Percentiles rank a stretch among this genome's conserved stretches.
These are phyloP conservation scores for Scaptomyza cyrtandrae DNA, from an alignment of 2,888 invertebrate species.

Conservation along the genomic window DNA sequence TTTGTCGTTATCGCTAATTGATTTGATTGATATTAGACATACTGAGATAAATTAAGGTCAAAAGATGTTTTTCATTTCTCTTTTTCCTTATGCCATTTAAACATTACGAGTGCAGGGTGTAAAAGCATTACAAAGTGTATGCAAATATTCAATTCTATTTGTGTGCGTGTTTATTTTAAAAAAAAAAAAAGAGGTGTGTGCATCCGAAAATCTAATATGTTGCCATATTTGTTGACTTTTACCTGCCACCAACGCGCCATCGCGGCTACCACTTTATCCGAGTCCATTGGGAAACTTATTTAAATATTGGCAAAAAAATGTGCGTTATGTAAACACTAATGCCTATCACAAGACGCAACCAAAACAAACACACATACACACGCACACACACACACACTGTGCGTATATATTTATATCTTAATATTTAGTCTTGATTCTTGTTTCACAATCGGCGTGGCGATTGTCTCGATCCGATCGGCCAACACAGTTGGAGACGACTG, in stretches of 20 bases:
- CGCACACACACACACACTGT: constrained; percentile 25
- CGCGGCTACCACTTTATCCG: constrained; percentile 84
- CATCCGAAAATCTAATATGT: not conserved
- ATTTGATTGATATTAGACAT: no score
- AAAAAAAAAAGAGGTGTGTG: constrained; percentile 46
- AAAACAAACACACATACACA: constrained; percentile 9
- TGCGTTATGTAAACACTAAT: constrained; percentile 70
- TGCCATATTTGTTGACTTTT: constrained; percentile 55
- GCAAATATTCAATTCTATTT: not conserved
- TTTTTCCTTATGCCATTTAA: not conserved
- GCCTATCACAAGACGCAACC: constrained; percentile 38
- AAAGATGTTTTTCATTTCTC: not conserved
- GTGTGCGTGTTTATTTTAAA: constrained; percentile 24
- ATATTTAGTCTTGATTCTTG: constrained; percentile 22
- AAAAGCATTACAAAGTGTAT: not conserved
- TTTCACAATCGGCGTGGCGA: constrained; percentile 37
- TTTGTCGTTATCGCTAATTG: no score
- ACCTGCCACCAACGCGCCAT: constrained; percentile 85
- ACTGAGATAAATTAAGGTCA: no score
- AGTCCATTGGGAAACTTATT: constrained; percentile 75
- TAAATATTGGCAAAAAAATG: constrained; percentile 9
- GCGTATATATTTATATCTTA: constrained; percentile 25
- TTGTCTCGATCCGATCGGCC: constrained; percentile 55
- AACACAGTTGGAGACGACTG: constrained; percentile 62
- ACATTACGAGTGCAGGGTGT: not conserved